Conservation (phyloP, 2,797 vertebrate genomes). For the Scleropages formosus region DNA sequence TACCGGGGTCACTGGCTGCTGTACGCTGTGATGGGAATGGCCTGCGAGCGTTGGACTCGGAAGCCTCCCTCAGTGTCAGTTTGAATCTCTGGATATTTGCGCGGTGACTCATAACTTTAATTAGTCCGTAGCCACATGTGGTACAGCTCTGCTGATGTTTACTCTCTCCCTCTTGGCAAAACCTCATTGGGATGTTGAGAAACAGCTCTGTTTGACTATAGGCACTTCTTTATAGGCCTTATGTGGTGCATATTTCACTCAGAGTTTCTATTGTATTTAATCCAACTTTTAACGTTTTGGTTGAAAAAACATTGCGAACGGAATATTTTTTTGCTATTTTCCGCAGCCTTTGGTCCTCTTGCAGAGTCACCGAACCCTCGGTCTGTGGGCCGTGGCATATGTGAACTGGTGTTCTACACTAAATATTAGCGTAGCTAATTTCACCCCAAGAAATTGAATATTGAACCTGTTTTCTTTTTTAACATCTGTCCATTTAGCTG, state of each 20-base stretch:
- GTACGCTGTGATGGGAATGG: background rate
- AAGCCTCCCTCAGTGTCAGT: background rate
- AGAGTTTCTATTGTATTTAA: background rate
- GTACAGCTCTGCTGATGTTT: background rate
- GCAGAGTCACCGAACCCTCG: too few species aligned
- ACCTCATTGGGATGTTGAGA: background rate
- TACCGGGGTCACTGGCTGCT: background rate
- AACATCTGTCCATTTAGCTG: too few species aligned
- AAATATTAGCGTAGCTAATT: too few species aligned
- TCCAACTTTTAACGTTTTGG: too few species aligned
- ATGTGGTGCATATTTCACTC: background rate
- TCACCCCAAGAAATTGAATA: too few species aligned
- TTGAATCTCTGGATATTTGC: background rate
- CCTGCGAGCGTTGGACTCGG: background rate
- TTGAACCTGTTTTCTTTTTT: too few species aligned
- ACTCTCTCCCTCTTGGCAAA: background rate
- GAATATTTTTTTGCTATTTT: too few species aligned
- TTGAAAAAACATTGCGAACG: too few species aligned
- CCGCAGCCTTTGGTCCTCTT: too few species aligned
- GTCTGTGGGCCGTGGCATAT: too few species aligned
- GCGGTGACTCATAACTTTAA: slow-evolving; percentile 15
- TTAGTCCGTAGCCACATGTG: background rate
- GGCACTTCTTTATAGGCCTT: background rate
- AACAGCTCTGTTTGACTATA: background rate
- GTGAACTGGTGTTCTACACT: too few species aligned